A percentile compares a stretch with the other conserved stretches of the same genome.
Conservation (phyloP, 1,140 invertebrate genomes). For the Trichoplusia ni region DNA sequence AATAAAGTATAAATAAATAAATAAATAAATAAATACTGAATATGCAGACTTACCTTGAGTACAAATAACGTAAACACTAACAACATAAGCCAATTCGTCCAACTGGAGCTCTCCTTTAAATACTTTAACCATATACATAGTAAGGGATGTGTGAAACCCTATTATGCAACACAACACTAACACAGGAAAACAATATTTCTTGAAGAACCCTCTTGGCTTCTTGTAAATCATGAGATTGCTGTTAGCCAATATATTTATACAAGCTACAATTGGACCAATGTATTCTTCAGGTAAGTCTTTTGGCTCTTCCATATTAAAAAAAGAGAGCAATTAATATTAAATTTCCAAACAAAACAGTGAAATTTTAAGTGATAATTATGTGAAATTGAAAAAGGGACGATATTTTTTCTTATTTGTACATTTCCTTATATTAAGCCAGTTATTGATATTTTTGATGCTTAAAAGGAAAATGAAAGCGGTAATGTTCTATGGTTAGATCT, state of each 20-base stretch:
- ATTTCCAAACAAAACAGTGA: no score
- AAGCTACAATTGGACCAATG: constrained; percentile 14
- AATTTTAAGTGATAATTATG: no score
- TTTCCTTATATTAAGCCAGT: no score
- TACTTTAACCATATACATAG: constrained; percentile 28
- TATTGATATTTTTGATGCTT: no score
- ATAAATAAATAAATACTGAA: not conserved
- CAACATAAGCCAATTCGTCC: constrained; percentile 41
- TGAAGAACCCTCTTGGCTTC: constrained; percentile 21
- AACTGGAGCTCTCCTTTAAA: constrained; percentile 34
- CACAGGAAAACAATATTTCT: constrained; percentile 34
- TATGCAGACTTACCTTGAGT: constrained; percentile 39
- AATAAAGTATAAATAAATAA: no score
- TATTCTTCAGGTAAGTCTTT: not conserved
- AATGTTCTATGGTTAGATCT: no score
- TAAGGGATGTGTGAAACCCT: constrained; percentile 16
- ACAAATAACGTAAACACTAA: constrained; percentile 40
- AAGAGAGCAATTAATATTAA: not conserved
- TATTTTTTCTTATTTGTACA: no score
- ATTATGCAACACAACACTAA: constrained; percentile 37
- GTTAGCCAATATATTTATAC: constrained; percentile 38
- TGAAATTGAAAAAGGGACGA: no score
- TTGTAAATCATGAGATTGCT: constrained; percentile 42
- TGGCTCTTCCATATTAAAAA: constrained; percentile 10
- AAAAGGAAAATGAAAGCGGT: no score